phyloP scores from a whole-genome alignment of 2,888 invertebrate species.

The Brachyptera putata region DNA sequence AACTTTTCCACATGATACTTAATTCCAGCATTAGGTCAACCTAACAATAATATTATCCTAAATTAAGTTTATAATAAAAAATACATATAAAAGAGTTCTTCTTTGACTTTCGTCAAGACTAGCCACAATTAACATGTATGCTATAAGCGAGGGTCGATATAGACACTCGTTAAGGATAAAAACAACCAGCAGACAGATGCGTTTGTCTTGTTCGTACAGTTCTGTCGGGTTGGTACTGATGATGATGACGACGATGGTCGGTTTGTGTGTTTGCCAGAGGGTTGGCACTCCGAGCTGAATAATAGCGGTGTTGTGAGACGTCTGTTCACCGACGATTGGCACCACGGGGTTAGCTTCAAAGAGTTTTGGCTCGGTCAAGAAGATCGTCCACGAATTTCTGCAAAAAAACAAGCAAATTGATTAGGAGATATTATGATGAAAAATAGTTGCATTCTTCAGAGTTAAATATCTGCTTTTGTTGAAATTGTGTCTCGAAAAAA shows the following conservation, averaged over 20 bases:
- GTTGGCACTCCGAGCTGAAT: too few relatives aligned
- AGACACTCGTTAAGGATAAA: too few relatives aligned
- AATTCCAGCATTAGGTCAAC: not conserved
- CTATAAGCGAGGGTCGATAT: not conserved
- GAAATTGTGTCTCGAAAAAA: too few relatives aligned
- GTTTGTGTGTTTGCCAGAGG: too few relatives aligned
- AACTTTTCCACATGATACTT: too few relatives aligned
- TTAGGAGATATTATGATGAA: not conserved
- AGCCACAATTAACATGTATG: not conserved
- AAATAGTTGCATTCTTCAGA: too few relatives aligned
- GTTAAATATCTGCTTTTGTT: too few relatives aligned
- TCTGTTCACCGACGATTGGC: not conserved
- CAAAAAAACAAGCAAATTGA: slow-evolving; percentile 44
- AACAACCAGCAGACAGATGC: too few relatives aligned
- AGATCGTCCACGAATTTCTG: slow-evolving; percentile 89
- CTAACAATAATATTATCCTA: not conserved
- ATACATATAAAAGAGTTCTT: not conserved
- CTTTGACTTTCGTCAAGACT: not conserved
- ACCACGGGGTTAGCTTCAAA: slow-evolving; percentile 51
- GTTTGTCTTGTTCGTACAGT: too few relatives aligned
- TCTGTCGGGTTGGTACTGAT: too few relatives aligned
- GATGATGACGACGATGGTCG: too few relatives aligned
- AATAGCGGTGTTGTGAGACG: too few relatives aligned
- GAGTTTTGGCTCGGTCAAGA: slow-evolving; percentile 83
- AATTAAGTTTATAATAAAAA: not conserved